Conservation (phyloP, 2,888 invertebrate genomes). For the Polietes domitor region DNA sequence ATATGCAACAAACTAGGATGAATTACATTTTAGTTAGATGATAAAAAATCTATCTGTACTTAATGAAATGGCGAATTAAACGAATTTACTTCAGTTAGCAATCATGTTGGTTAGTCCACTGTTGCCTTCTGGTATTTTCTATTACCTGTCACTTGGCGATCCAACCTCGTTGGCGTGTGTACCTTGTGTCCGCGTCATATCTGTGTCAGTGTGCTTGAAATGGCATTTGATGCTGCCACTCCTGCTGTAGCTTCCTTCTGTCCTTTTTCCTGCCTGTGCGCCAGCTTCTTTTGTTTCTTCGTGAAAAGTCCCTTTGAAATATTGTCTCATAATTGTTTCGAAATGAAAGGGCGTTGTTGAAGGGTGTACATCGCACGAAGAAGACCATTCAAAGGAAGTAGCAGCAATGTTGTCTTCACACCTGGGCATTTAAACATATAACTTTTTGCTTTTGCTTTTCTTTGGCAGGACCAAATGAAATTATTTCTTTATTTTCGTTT, state of each 20-base stretch:
- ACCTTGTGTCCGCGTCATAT: slow-evolving; percentile 4
- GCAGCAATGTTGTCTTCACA: neutral
- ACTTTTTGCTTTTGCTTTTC: neutral
- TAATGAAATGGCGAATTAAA: too few relatives aligned
- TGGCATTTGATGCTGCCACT: neutral
- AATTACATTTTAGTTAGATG: too few relatives aligned
- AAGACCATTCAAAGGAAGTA: neutral
- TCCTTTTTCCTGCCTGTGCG: neutral
- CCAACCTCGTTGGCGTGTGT: neutral
- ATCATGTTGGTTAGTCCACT: too few relatives aligned
- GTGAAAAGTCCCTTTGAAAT: slow-evolving; percentile 46
- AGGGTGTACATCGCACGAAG: neutral
- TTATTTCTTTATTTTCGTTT: neutral
- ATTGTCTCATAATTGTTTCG: slow-evolving; percentile 54
- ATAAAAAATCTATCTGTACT: too few relatives aligned
- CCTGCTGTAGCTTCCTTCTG: neutral
- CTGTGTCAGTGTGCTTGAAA: slow-evolving; percentile 10
- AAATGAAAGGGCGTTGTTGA: slow-evolving; percentile 2
- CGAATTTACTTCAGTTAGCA: too few relatives aligned
- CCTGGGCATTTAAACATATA: neutral
- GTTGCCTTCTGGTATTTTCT: too few relatives aligned
- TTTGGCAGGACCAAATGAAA: slow-evolving; percentile 35
- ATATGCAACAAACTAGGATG: too few relatives aligned
- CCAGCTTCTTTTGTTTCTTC: neutral
- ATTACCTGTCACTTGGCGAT: too few relatives aligned